These are phyloP conservation scores for Drosophila orena DNA, from an alignment of 1,140 invertebrate species.

Conservation along the genomic window DNA sequence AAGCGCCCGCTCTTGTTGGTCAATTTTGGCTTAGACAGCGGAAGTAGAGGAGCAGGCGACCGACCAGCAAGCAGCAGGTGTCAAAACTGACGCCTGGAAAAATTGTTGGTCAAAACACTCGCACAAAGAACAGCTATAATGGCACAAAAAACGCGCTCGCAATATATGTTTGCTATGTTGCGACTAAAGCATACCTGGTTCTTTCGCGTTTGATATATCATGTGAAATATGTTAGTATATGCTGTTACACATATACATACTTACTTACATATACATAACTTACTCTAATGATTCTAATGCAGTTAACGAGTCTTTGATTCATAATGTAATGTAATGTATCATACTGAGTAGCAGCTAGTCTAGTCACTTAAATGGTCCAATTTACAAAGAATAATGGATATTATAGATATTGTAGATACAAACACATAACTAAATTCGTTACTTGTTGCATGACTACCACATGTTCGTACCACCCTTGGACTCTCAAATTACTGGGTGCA, in stretches of 20 bases:
- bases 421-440: too few relatives aligned
- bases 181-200: slow-evolving; percentile 15
- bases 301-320: too few relatives aligned
- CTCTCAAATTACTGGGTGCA: neutral
- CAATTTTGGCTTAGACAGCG: slow-evolving; percentile 56
- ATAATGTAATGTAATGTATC: too few relatives aligned
- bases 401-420: too few relatives aligned
- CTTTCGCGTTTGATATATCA: too few relatives aligned
- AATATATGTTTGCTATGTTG: neutral
- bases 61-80: slow-evolving; percentile 70
- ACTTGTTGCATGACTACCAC: neutral
- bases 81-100: slow-evolving; percentile 70
- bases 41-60: slow-evolving; percentile 61
- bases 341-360: too few relatives aligned
- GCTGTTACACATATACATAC: too few relatives aligned
- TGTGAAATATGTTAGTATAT: too few relatives aligned
- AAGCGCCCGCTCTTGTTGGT: slow-evolving; percentile 25
- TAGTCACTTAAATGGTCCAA: too few relatives aligned
- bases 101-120: slow-evolving; percentile 67
- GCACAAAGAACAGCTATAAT: slow-evolving; percentile 35
- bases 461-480: neutral
- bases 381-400: too few relatives aligned
- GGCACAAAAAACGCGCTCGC: slow-evolving; percentile 1
- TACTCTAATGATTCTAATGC: too few relatives aligned
- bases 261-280: too few relatives aligned